Conservation (phyloP, 2,888 invertebrate species). For the Sacculina carcini region DNA sequence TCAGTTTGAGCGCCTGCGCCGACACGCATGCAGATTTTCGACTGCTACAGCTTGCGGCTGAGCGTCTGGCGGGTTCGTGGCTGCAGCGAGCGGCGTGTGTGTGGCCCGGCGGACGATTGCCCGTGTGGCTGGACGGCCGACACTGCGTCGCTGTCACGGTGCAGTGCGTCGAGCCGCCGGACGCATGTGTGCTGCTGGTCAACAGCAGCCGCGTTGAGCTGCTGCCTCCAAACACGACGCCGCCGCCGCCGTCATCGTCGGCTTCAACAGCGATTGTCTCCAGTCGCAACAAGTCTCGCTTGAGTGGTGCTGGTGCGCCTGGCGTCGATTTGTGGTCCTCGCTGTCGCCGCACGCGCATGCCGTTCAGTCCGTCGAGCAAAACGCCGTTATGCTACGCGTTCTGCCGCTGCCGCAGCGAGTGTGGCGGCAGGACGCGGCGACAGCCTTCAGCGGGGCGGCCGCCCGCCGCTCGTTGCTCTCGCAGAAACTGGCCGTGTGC, state of each 20-base stretch:
- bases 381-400: too few relatives aligned
- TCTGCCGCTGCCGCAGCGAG: background rate
- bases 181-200: constrained; percentile 7
- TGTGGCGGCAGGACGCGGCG: background rate
- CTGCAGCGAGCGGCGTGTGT: background rate
- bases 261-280: too few relatives aligned
- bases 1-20: background rate
- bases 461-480: background rate
- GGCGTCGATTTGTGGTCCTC: too few relatives aligned
- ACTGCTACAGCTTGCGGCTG: background rate
- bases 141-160: constrained; percentile 6
- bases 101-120: background rate
- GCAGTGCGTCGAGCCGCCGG: constrained; percentile 5
- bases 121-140: background rate
- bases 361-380: too few relatives aligned
- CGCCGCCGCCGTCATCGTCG: too few relatives aligned
- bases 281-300: too few relatives aligned
- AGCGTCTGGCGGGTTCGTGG: background rate
- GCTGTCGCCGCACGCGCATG: too few relatives aligned
- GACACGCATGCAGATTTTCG: background rate
- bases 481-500: background rate
- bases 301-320: too few relatives aligned
- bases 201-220: constrained; percentile 11
- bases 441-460: background rate
- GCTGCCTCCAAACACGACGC: constrained; percentile 6